Base-by-base conservation (phyloP, 2,797 vertebrate genomes). In the Sardinella longiceps region DNA sequence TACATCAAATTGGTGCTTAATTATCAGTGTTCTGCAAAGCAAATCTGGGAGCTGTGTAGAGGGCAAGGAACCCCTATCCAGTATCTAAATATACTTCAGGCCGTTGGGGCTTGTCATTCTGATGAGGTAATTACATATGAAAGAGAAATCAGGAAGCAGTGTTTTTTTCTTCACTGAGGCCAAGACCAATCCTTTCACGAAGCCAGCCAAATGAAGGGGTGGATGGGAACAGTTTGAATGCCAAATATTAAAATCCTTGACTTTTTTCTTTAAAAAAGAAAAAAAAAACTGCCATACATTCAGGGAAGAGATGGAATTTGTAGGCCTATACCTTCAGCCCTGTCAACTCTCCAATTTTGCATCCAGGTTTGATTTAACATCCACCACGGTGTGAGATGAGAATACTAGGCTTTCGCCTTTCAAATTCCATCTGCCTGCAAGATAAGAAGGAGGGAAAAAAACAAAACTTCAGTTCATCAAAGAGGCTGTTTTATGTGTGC, bases 71-170 rank as follows among this genome's bases (percentile, higher is more conserved):
- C 70, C 70, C 70, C 70, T 66, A 66, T 82, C 66, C 82, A 28
- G 56, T 77, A 66, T 43, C 85, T 87, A 90, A 89, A 88, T 87
- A 90, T 89, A 90, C 84, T 81, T 39, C 48, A 20, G 84, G 82
- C 77, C 84, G 81, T 80, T 51, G 85, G 60, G 82, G 85, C 88
- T 83, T 88, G 84, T 86, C 81, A 86, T 70, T 88, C 46, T 89
- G 88, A 89, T 87, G 87, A 84, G 84, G 88, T 89, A 90, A 90
- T 89, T 90, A 89, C 86, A 90, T 86, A 80, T 84, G 70, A 20
- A 80, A 63, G 82, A 82, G 74, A 85, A 88, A 39, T 77, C 70
- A 77, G 81, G 81, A 86, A 33, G 82, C 83, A 53, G 50, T 39
- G 37, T 74, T 74, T 39, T 74, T 39, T 39, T 33, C 63, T 30